These are phyloP conservation scores for Dendrolimus houi DNA, from an alignment of 2,888 invertebrate genomes.

Conservation along the genomic window DNA sequence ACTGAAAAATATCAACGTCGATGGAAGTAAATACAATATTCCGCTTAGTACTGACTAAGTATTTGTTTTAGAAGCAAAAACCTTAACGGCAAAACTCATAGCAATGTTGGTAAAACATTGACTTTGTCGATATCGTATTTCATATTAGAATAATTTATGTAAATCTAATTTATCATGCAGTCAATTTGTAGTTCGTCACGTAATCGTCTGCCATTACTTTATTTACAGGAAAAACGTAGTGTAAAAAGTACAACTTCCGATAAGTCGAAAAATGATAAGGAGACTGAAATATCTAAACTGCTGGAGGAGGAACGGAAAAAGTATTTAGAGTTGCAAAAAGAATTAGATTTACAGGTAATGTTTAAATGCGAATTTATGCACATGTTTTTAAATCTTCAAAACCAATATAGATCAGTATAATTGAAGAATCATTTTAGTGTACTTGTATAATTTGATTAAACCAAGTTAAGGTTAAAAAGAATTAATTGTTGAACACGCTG, in stretches of 20 bases:
- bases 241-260: conserved; percentile 64
- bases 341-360: conserved; percentile 89
- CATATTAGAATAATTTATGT: not conserved
- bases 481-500: too few relatives aligned
- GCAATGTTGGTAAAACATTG: too few relatives aligned
- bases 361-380: too few relatives aligned
- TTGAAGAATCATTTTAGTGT: not conserved
- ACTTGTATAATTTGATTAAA: not conserved
- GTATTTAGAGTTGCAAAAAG: conserved; percentile 88
- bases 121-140: not conserved
- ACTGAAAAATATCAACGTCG: too few relatives aligned
- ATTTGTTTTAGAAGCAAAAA: too few relatives aligned
- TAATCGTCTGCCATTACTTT: not conserved
- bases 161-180: not conserved
- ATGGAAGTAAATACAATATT: too few relatives aligned
- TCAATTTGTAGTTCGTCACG: conserved; percentile 4
- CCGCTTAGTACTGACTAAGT: too few relatives aligned
- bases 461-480: not conserved
- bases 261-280: conserved; percentile 59
- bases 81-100: not conserved
- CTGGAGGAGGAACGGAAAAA: conserved; percentile 86
- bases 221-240: conserved; percentile 66
- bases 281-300: conserved; percentile 79
- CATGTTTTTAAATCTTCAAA: too few relatives aligned
- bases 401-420: too few relatives aligned